Evolutionary conservation across 1,140 invertebrate genomes (phyloP).

Genomic region (Leptinotarsa defecta): DNA sequence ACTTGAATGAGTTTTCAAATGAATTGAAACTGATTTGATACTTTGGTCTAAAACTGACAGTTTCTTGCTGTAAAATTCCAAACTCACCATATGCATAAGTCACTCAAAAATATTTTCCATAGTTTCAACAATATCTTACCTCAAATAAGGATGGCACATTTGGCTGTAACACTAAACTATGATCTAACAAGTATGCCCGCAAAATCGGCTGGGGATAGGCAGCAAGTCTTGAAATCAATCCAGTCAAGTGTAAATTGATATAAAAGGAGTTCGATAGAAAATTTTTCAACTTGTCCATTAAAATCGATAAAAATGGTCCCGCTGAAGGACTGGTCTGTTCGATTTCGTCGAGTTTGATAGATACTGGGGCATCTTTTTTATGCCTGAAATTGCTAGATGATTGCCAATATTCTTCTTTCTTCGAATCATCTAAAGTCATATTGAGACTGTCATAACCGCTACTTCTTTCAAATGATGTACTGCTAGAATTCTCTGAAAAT

Average conservation of each 20-base stretch:
- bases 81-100: too few species aligned
- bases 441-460: conserved; percentile 85
- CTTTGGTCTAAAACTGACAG: too few species aligned
- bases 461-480: conserved; percentile 77
- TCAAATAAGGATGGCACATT: conserved; percentile 89
- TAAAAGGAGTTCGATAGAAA: conserved; percentile 85
- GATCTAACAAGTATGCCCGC: conserved; percentile 84
- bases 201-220: conserved; percentile 87
- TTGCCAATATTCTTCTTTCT: conserved; percentile 53
- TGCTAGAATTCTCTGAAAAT: conserved; percentile 55
- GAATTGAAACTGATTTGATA: too few species aligned
- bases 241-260: conserved; percentile 87
- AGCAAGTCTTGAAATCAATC: conserved; percentile 82
- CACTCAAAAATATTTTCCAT: too few species aligned
- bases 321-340: conserved; percentile 44
- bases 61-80: too few species aligned
- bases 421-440: conserved; percentile 63
- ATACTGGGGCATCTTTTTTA: conserved; percentile 33
- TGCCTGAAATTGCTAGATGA: conserved; percentile 49
- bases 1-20: too few species aligned
- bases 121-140: conserved; percentile 59
- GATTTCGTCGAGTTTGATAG: conserved; percentile 33
- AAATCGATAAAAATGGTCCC: conserved; percentile 83
- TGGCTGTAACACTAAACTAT: conserved; percentile 84
- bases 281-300: conserved; percentile 82